Evolutionary conservation across 2,888 invertebrate species (phyloP), one percentile per base, ranked within the genome.

Genomic region (Cryptosula pallasiana): DNA sequence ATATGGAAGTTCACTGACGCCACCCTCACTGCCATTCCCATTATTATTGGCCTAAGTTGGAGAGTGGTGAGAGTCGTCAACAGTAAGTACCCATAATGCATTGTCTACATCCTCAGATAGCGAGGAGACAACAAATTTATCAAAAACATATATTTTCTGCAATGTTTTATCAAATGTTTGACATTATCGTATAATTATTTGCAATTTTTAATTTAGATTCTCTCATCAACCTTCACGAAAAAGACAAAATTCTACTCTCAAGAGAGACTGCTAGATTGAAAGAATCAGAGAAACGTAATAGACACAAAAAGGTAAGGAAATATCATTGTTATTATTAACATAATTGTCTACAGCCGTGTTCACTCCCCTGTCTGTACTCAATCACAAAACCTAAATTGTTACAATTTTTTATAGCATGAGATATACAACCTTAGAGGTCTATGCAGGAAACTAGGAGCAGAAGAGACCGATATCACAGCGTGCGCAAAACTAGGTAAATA

Each of bases 41-140:
- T 63, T 25, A 63, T 63, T 32, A 63, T 63, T 25, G 63, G 63
- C 9, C 63, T 63, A 27, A 29, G 29, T 2, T 63, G 63, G 63
- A 63, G 63, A 34, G 34, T 63, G 2, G 63, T 63, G 63, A 63
- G 63, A 63, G 63, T 63, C 32, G 27, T 63, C 63, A 63, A 63
- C 32, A 63, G 63, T 63, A 32, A 63, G 63, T 63, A 9, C 5
- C n/a, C n/a, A n/a, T n/a, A n/a, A n/a, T n/a, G n/a, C n/a, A n/a
- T n/a, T n/a, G n/a, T n/a, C n/a, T n/a, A n/a, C n/a, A n/a, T n/a
- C n/a, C n/a, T n/a, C n/a, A n/a, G n/a, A n/a, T n/a, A n/a, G n/a
- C n/a, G n/a, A n/a, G n/a, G n/a, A n/a, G n/a, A n/a, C n/a, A n/a
- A n/a, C n/a, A n/a, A n/a, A n/a, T n/a, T n/a, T n/a, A n/a, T n/a